Evolutionary conservation across 2,113 vertebrate genomes (phyloP).

Genomic region (Ammodytes dubius): DNA sequence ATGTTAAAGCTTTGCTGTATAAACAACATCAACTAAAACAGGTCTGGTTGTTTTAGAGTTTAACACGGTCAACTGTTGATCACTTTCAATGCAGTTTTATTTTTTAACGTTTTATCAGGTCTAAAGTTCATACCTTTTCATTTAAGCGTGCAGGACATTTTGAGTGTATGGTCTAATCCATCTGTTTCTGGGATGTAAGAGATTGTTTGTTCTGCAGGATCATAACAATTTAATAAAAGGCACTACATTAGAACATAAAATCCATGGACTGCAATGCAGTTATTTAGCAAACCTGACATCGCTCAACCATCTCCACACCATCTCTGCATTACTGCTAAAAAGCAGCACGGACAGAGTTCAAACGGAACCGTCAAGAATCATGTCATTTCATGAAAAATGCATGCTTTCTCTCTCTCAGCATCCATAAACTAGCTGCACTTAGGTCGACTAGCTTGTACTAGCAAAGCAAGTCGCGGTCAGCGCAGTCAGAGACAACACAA

Average conservation of each 20-base stretch:
- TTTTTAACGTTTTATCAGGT: background rate
- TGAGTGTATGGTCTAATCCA: background rate
- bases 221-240: background rate
- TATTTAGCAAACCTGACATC: background rate
- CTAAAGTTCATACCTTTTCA: background rate
- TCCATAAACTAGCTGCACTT: background rate
- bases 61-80: background rate
- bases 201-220: background rate
- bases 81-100: background rate
- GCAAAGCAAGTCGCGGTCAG: background rate
- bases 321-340: background rate
- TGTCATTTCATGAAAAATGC: slow-evolving; percentile 11
- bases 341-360: background rate
- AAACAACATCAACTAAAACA: background rate
- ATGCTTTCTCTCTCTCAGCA: background rate
- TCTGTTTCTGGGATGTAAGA: no score
- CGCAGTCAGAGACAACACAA: background rate
- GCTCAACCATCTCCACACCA: background rate
- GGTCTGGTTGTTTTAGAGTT: background rate
- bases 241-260: background rate
- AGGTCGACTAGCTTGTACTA: background rate
- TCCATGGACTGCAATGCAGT: background rate
- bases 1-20: background rate
- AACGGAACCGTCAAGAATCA: background rate
- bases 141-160: no score